phyloP scores from a whole-genome alignment of 2,888 invertebrate genomes.

The Drosophila monieri region DNA sequence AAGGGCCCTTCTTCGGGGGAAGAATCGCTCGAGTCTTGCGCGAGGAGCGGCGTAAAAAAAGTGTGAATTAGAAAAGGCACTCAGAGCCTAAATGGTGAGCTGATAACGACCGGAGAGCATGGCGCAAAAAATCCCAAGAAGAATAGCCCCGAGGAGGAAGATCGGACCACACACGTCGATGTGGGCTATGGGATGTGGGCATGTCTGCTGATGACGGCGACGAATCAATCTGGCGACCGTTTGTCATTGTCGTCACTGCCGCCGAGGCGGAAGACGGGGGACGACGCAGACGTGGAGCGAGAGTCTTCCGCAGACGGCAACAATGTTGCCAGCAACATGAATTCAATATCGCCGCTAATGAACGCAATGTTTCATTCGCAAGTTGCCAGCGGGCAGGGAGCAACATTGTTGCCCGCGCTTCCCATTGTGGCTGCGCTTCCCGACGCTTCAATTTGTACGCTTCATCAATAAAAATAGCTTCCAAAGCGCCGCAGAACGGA shows the following conservation, averaged over 20 bases:
- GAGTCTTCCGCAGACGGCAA: conserved; percentile 27
- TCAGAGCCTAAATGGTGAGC: conserved; percentile 70
- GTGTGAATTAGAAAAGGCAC: conserved; percentile 78
- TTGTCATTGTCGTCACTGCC: conserved; percentile 64
- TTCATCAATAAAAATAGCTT: conserved; percentile 76
- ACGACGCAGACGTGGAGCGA: not conserved
- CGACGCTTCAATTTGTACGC: conserved; percentile 52
- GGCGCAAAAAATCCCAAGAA: conserved; percentile 19
- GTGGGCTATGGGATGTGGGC: conserved; percentile 3
- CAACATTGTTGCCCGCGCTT: conserved; percentile 48
- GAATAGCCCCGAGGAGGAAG: conserved; percentile 15
- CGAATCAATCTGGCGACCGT: conserved; percentile 68
- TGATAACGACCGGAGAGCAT: conserved; percentile 45
- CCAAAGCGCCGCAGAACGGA: conserved; percentile 58
- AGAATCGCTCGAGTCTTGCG: conserved; percentile 14
- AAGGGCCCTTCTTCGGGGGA: conserved; percentile 8
- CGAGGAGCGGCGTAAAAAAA: conserved; percentile 48
- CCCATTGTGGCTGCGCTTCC: conserved; percentile 15
- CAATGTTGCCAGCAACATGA: conserved; percentile 53
- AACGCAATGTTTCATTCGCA: conserved; percentile 32
- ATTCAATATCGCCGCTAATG: conserved; percentile 41
- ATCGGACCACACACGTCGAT: conserved; percentile 44
- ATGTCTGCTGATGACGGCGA: conserved; percentile 31
- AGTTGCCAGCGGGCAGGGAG: conserved; percentile 34
- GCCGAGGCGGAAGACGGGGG: not conserved